A percentile compares a stretch with the other conserved stretches of the same genome.
Conservation (phyloP, 2,797 vertebrate species). For the Chanos chanos region DNA sequence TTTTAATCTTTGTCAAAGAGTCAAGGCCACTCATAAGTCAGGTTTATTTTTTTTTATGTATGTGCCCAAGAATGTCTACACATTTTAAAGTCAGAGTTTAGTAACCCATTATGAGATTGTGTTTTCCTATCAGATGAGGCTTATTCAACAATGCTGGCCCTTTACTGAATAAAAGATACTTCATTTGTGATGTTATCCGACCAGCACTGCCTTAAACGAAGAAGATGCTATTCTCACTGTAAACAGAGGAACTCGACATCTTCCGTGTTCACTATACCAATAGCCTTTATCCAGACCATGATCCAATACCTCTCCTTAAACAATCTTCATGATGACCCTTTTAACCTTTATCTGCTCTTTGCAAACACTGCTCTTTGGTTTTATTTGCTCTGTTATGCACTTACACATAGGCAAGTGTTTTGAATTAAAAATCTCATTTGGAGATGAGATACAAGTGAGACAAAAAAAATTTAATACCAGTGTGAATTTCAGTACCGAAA, state of each 20-base stretch:
- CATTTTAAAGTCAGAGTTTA: too few species aligned
- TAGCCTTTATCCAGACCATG: slow-evolving; percentile 28
- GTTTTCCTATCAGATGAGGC: too few species aligned
- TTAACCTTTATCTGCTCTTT: slow-evolving; percentile 36
- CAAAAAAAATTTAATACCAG: slow-evolving; percentile 16
- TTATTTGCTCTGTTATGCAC: slow-evolving; percentile 19
- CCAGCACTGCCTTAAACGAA: not conserved
- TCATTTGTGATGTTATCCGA: too few species aligned
- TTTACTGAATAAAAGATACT: too few species aligned
- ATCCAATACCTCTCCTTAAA: slow-evolving; percentile 32
- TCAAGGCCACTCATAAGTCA: too few species aligned
- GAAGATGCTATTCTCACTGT: slow-evolving; percentile 7
- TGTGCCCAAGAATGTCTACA: too few species aligned
- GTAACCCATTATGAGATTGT: too few species aligned
- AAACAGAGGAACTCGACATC: slow-evolving; percentile 19
- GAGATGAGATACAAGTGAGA: not conserved
- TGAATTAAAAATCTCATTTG: slow-evolving; percentile 23
- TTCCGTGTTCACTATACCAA: slow-evolving; percentile 15
- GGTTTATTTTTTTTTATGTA: too few species aligned
- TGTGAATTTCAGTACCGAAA: slow-evolving; percentile 35
- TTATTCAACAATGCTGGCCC: too few species aligned
- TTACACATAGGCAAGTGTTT: slow-evolving; percentile 18
- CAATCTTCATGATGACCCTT: slow-evolving; percentile 31
- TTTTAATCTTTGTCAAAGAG: too few species aligned
- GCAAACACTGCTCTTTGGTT: too few species aligned